Evolutionary conservation across 1,140 invertebrate genomes (phyloP), one percentile per base, ranked within the genome.

Genomic region (Sinonovacula constricta): DNA sequence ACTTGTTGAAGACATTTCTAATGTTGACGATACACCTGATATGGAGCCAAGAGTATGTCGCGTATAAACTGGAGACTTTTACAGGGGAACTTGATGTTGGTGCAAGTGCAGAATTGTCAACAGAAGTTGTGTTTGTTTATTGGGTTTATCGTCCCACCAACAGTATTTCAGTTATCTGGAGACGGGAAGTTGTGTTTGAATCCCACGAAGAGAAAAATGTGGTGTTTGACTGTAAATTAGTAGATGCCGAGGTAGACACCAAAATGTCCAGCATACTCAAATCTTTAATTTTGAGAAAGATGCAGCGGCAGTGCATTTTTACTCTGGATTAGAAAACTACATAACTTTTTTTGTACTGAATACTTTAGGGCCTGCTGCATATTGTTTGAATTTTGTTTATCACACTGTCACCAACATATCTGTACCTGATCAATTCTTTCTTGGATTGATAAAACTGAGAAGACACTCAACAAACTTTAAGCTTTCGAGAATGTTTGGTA

Each of bases 351-450:
- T 79, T 75, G 81, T 82, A 28, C 63, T 79, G n/a, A 24, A 34
- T 36, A 75, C 76, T 51, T 31, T 79, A 28, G 76, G 76, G 14
- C 81, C 76, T 62, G 75, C 81, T 33, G 70, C 65, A 45, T 71
- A 65, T 66, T 67, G 36, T 66, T 54, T 76, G 30, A 68, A 49
- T 3, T 74, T 76, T 39, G 30, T 71, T 2, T 82, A 76, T 70
- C 57, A 65, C 49, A 18, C 63, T 51, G 57, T 74, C 56, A 39
- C 49, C 18, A 51, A 30, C 57, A 24, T 81, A 3, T 57, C 39
- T 49, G 70, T 74, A 14, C 36, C 60, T 65, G 60, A 81, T 26
- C 74, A 79, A 45, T 75, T 81, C 51, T 81, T 78, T 31, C 39
- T 74, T 4, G 51, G 39, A 14, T 56, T 81, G 3, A 81, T 81